A percentile compares a stretch with the other conserved stretches of the same genome.
Evolutionary conservation across 2,888 invertebrate genomes (phyloP).

Genomic region (Hypomecis atomaria): DNA sequence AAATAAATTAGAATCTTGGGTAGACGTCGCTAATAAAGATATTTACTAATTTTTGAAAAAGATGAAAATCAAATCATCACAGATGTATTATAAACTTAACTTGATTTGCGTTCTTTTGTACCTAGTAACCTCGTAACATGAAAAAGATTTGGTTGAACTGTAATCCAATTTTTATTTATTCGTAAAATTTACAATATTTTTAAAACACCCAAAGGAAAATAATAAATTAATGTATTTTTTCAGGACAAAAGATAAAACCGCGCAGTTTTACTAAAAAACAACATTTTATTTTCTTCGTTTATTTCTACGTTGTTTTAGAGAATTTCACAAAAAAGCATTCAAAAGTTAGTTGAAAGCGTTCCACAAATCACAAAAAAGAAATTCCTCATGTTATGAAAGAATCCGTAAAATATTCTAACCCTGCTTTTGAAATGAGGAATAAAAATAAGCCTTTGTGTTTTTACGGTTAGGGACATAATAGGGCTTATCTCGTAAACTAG

Average conservation of each 20-base stretch:
- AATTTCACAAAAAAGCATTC: constrained; percentile 10
- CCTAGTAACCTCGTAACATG: too few species aligned
- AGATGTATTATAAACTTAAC: too few species aligned
- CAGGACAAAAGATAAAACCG: too few species aligned
- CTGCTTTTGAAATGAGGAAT: constrained; percentile 20
- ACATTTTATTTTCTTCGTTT: background rate
- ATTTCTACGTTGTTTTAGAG: constrained; percentile 1
- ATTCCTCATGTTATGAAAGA: constrained; percentile 19
- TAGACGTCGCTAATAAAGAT: constrained; percentile 9
- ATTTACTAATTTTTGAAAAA: constrained; percentile 12
- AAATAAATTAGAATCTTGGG: constrained; percentile 26
- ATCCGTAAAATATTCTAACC: constrained; percentile 19
- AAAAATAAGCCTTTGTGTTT: constrained; percentile 32
- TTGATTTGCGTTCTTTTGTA: background rate
- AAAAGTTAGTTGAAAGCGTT: constrained; percentile 20
- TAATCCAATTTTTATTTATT: too few species aligned
- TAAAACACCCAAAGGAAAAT: too few species aligned
- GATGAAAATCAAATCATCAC: background rate
- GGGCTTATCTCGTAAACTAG: constrained; percentile 30
- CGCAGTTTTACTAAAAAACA: too few species aligned
- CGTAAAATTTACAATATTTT: too few species aligned
- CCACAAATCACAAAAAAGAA: constrained; percentile 20
- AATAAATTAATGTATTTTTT: too few species aligned
- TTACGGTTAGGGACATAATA: constrained; percentile 26
- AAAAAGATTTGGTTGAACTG: too few species aligned